These are phyloP conservation scores for Thripadectes ignobilis DNA, from an alignment of 2,797 vertebrate genomes.

Conservation along the genomic window DNA sequence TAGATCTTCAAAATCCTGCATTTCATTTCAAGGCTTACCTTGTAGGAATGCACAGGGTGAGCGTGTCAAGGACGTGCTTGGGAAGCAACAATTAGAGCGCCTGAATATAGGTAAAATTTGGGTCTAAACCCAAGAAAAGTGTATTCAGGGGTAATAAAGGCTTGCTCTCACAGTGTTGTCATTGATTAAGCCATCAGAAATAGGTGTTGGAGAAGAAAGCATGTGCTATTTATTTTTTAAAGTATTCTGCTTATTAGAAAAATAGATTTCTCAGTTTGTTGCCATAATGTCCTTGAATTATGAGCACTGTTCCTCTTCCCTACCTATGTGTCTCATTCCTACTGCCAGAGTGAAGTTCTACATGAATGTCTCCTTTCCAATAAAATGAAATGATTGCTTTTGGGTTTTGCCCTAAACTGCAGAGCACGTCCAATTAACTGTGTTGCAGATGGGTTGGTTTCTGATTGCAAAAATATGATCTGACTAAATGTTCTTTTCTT, in stretches of 20 bases:
- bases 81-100: background rate
- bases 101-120: background rate
- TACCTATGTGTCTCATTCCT: background rate
- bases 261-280: background rate
- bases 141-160: background rate
- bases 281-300: background rate
- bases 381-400: background rate
- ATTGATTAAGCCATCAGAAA: background rate
- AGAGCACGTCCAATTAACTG: background rate
- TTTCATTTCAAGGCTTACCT: background rate
- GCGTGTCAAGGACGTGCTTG: rapidly evolving
- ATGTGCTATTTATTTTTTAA: background rate
- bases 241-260: background rate
- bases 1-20: background rate
- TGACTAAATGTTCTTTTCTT: background rate
- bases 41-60: background rate
- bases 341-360: background rate
- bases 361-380: background rate
- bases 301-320: background rate
- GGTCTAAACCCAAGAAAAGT: background rate
- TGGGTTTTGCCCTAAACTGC: background rate
- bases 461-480: background rate
- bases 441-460: background rate
- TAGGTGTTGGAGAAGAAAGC: background rate
- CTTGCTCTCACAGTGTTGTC: background rate